Evolutionary conservation across 2,888 invertebrate species (phyloP), one percentile per base, ranked within the genome.

Genomic region (Allacma fusca): DNA sequence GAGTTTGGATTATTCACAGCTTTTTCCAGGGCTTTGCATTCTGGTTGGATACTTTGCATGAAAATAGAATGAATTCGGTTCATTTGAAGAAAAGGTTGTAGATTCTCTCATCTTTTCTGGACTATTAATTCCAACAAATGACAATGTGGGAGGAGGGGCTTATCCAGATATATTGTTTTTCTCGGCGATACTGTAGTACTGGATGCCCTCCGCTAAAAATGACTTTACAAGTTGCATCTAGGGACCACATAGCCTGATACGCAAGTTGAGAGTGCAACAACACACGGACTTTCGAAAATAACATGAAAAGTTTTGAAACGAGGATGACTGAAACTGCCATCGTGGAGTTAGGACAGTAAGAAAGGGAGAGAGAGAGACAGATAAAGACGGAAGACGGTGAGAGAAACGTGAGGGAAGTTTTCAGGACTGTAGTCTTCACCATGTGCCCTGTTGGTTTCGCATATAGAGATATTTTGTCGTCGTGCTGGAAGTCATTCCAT

Each of bases 41-140:
- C 13, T 40, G 40, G 40, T 40, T 13, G 40, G 40, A 40, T 40
- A 40, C 50, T 50, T 50, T 12, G 50, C 5, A 16, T 50, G 50
- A 50, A 50, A 50, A 50, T 12, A 50, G 50, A 5, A 50, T 50
- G 9, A 40, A 50, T 50, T 50, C 50, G 9, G 19, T 50, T 62
- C 62, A 26, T 62, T 62, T 62, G 24, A 1, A 50, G 50, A 50
- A 50, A 50, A 62, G 62, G 62, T 62, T 24, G 62, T 62, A 62
- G 62, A 62, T 68, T 68, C 28, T 29, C 19, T 40, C 68, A 34
- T 68, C 68, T 40, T 68, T 68, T 68, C 40, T 68, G 43, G 68
- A 34, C 68, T 68, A 68, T 68, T 68, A 68, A 40, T 68, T 68
- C 29, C 40, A 21, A 34, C 23, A 68, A 62, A 62, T 62, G 62